Base-by-base conservation (phyloP, 2,113 vertebrate genomes). In the Saguinus midas region DNA sequence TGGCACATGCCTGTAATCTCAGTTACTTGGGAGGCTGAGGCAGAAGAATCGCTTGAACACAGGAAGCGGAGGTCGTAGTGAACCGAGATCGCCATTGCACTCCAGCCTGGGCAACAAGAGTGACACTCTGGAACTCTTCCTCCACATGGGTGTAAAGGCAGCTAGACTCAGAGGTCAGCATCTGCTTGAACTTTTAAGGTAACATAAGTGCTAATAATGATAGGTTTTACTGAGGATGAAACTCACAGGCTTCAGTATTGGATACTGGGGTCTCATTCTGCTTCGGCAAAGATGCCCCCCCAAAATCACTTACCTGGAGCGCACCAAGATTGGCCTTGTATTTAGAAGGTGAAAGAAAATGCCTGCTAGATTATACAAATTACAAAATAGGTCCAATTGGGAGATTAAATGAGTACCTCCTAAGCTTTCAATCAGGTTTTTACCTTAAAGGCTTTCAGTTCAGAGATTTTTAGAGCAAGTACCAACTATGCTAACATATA, bases 371-470 rank as follows among this genome's bases (percentile, higher is more conserved):
- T 83, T 86, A 57, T 91, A 88, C 76, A 85, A 95, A 83, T 95
- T 97, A 96, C 94, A 93, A 97, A 97, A 86, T 50, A 96, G 86
- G 95, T 97, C 96, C 96, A 94, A 95, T 96, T 95, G 73, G 48
- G 83, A 84, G 78, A 37, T 32, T 73, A 82, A 87, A 96, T 94
- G 64, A 88, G 87, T 93, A 83, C 82, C 95, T 75, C 90, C 95
- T 43, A 37, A 88, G 48, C 90, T 72, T 97, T 97, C 96, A 94
- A 93, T 92, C 78, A 96, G 66, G 27, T 48, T 76, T 91, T 91
- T 91, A 85, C 66, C 83, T 96, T 79, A 95, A 90, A 85, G 25
- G 11, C 61, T 91, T 87, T 94, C 66, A 52, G 57, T 78, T 96
- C 85, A 90, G 68, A 95, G 48, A 87, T 96, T 93, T 95, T 92